These are phyloP conservation scores for Hassar affinis DNA, from an alignment of 2,113 vertebrate species.

Conservation along the genomic window DNA sequence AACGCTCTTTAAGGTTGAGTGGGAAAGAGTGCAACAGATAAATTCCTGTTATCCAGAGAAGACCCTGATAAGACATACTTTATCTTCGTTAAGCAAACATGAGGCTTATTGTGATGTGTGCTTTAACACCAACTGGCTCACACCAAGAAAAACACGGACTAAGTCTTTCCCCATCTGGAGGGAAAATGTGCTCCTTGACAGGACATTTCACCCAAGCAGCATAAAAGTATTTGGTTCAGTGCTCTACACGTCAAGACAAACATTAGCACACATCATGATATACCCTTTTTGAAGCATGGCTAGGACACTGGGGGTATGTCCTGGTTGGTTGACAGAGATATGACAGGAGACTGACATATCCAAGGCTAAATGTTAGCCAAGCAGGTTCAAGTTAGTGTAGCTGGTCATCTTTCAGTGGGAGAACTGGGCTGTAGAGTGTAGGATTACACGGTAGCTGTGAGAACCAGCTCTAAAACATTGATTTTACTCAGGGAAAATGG, in stretches of 20 bases:
- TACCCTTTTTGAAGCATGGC: neutral
- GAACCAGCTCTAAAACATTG: neutral
- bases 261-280: constrained; percentile 57
- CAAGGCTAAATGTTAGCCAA: constrained; percentile 20
- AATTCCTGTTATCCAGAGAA: constrained; percentile 49
- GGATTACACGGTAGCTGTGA: neutral
- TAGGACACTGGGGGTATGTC: neutral
- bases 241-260: constrained; percentile 60
- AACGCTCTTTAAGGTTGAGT: constrained; percentile 46
- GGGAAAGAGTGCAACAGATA: constrained; percentile 45
- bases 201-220: constrained; percentile 62
- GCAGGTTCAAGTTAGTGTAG: constrained; percentile 40
- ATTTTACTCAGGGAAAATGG: constrained; percentile 7
- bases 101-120: constrained; percentile 42
- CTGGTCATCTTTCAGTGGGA: constrained; percentile 12
- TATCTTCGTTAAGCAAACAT: constrained; percentile 56
- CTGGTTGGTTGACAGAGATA: neutral
- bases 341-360: neutral
- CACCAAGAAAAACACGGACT: constrained; percentile 68
- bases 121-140: constrained; percentile 54
- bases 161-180: constrained; percentile 51
- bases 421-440: constrained; percentile 1
- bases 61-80: constrained; percentile 46
- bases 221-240: constrained; percentile 61
- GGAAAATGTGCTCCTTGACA: constrained; percentile 69